Evolutionary conservation across 2,888 invertebrate genomes (phyloP).

Genomic region (Busseola fusca): DNA sequence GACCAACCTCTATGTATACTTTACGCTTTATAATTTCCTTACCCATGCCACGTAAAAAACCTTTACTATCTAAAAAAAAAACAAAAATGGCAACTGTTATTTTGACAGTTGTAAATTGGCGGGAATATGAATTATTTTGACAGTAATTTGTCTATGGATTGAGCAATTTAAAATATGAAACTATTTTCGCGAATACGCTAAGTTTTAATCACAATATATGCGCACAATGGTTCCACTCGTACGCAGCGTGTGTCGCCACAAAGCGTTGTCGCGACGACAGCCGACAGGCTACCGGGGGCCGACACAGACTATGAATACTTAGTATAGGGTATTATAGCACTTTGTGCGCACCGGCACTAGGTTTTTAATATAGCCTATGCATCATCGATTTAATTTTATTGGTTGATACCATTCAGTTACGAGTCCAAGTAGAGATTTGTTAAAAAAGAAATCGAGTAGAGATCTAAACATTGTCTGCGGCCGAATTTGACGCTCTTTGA

Average conservation of each 20-base stretch:
- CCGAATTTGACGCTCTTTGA: too few relatives aligned
- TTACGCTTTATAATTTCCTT: constrained; percentile 3
- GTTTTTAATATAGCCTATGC: constrained; percentile 43
- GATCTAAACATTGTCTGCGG: background rate
- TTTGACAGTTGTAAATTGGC: constrained; percentile 15
- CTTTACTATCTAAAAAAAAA: background rate
- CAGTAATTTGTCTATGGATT: constrained; percentile 17
- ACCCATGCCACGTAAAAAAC: constrained; percentile 9
- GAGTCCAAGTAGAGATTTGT: background rate
- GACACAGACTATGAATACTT: constrained; percentile 52
- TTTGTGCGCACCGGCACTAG: constrained; percentile 35
- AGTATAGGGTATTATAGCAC: constrained; percentile 44
- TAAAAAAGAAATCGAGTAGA: background rate
- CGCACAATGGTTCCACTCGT: constrained; percentile 57
- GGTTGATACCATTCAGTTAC: background rate
- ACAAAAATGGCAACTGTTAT: constrained; percentile 1
- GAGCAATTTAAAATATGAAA: background rate
- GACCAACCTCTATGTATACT: constrained; percentile 35
- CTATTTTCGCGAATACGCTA: constrained; percentile 41
- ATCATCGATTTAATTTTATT: constrained; percentile 20
- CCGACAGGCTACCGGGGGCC: constrained; percentile 67
- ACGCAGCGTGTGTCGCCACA: constrained; percentile 72
- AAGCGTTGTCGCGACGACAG: constrained; percentile 71
- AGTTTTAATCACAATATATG: constrained; percentile 56
- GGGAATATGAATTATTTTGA: constrained; percentile 12